phyloP scores from a whole-genome alignment of 2,113 vertebrate genomes.

The Lepus timidus region DNA sequence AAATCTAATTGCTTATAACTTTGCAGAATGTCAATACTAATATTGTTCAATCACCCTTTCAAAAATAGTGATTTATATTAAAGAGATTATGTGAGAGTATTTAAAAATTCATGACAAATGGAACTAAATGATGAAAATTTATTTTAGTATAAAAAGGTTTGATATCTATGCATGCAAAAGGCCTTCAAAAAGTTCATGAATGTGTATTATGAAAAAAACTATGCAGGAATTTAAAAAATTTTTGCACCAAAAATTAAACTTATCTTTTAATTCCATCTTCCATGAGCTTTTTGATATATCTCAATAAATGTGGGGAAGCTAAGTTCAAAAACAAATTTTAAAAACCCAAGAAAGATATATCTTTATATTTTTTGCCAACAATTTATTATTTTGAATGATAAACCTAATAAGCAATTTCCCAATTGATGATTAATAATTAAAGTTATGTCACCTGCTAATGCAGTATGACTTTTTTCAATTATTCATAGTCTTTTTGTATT shows the following conservation, averaged over 20 bases:
- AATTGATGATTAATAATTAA: constrained; percentile 37
- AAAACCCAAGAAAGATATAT: not conserved
- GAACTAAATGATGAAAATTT: no score
- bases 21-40: not conserved
- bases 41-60: not conserved
- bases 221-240: no score
- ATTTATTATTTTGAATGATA: not conserved
- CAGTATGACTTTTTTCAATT: not conserved
- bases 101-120: no score
- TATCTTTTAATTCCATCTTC: no score
- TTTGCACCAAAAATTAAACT: no score
- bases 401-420: not conserved
- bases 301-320: not conserved
- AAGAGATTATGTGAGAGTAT: not conserved
- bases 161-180: no score
- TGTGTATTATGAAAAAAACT: no score
- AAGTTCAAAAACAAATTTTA: not conserved
- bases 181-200: no score
- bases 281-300: no score
- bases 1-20: not conserved
- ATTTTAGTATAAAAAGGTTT: no score
- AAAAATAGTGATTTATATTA: constrained; percentile 13
- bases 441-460: not conserved
- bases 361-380: not conserved
- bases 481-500: constrained; percentile 20